Conservation (phyloP, 2,888 invertebrate species). For the Drosophila cognata region DNA sequence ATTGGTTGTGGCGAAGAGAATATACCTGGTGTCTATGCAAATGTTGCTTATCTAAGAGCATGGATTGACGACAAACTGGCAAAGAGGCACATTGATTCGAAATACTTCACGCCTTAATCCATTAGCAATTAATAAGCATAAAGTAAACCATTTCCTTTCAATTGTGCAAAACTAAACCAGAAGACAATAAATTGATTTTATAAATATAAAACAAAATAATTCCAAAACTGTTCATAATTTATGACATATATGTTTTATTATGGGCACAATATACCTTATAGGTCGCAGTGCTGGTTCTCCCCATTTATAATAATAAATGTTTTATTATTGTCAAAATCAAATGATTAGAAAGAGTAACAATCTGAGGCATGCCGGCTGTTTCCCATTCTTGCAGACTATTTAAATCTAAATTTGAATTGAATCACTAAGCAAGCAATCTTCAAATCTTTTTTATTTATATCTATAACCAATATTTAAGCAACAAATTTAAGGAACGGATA, state of each 20-base stretch:
- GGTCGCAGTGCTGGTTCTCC: too few relatives aligned
- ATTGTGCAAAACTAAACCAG: conserved; percentile 2
- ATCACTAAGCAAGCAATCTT: background rate
- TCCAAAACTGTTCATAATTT: background rate
- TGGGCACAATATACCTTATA: too few relatives aligned
- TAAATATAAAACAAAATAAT: background rate
- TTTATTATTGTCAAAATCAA: background rate
- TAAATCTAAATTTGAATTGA: background rate
- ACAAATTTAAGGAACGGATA: background rate
- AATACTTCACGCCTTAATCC: conserved; percentile 65
- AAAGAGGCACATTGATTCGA: conserved; percentile 51
- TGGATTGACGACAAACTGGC: conserved; percentile 89
- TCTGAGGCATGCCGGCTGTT: background rate
- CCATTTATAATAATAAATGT: background rate
- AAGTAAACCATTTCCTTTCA: background rate
- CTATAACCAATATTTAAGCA: background rate
- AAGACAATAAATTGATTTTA: background rate
- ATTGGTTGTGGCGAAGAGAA: conserved; percentile 90
- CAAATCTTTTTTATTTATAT: background rate
- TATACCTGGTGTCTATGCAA: conserved; percentile 91
- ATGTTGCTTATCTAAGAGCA: conserved; percentile 87
- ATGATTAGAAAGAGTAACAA: background rate
- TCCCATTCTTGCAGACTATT: background rate
- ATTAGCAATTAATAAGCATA: background rate
- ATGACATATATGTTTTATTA: background rate